phyloP scores from a whole-genome alignment of 2,888 invertebrate genomes.

The Mactromeris polynyma region DNA sequence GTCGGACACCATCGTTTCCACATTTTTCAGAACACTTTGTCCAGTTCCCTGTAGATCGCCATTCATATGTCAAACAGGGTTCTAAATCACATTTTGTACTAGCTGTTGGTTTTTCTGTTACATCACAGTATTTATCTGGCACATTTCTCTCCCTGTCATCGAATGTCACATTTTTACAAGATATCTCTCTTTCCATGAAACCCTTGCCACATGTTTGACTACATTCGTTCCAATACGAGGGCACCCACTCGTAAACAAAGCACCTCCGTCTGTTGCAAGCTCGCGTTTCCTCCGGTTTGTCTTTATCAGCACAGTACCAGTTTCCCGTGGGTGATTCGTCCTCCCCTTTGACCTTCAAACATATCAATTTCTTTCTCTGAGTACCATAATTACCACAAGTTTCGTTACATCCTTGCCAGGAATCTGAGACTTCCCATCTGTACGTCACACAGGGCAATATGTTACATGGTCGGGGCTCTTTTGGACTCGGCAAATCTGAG shows the following conservation, averaged over 20 bases:
- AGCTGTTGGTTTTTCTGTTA: conserved; percentile 38
- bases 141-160: conserved; percentile 63
- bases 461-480: conserved; percentile 68
- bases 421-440: conserved; percentile 49
- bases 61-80: conserved; percentile 54
- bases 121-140: conserved; percentile 50
- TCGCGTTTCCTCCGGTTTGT: conserved; percentile 53
- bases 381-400: conserved; percentile 68
- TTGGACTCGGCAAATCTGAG: conserved; percentile 55
- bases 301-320: conserved; percentile 56
- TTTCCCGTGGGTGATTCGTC: conserved; percentile 29
- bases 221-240: conserved; percentile 62
- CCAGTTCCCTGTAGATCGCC: conserved; percentile 53
- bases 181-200: conserved; percentile 30
- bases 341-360: conserved; percentile 36
- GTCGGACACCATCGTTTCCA: conserved; percentile 59
- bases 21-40: conserved; percentile 68
- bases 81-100: conserved; percentile 46
- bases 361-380: conserved; percentile 41
- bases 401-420: conserved; percentile 65
- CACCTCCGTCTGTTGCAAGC: conserved; percentile 70
- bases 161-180: conserved; percentile 69
- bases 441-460: conserved; percentile 61
- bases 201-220: conserved; percentile 64
- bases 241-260: conserved; percentile 59